These are phyloP conservation scores for Tapera naevia DNA, from an alignment of 2,797 vertebrate species.

Conservation along the genomic window DNA sequence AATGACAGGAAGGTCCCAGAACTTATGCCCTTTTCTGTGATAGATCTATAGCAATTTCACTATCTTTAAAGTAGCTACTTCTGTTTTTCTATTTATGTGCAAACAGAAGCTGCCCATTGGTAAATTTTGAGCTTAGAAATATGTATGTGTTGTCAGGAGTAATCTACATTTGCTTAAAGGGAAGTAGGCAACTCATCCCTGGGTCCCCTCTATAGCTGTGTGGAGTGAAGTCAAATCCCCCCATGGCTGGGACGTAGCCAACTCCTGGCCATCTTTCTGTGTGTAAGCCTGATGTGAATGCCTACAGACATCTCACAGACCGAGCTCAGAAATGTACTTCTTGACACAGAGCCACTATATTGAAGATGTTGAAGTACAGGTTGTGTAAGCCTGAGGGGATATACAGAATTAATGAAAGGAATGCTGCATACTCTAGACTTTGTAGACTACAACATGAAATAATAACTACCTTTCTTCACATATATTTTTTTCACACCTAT, in stretches of 20 bases:
- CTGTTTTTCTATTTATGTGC: constrained; percentile 50
- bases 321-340: constrained; percentile 1
- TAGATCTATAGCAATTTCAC: constrained; percentile 31
- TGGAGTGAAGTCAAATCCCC: neutral
- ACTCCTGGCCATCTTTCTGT: constrained; percentile 23
- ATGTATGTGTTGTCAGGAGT: constrained; percentile 50
- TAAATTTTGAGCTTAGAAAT: constrained; percentile 43
- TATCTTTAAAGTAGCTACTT: constrained; percentile 30
- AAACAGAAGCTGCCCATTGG: constrained; percentile 40
- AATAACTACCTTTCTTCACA: neutral
- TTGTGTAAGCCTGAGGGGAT: constrained; percentile 24
- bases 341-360: neutral
- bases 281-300: constrained; percentile 20
- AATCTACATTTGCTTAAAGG: constrained; percentile 58
- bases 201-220: constrained; percentile 2
- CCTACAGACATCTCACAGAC: constrained; percentile 32
- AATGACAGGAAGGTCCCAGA: neutral
- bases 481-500: neutral
- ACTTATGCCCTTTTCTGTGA: neutral
- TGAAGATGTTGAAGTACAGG: constrained; percentile 12
- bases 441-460: constrained; percentile 13
- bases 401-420: constrained; percentile 17
- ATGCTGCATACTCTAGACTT: neutral
- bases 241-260: constrained; percentile 22
- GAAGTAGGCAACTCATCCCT: constrained; percentile 58